Conservation (phyloP, 2,888 invertebrate genomes). For the Cyclophora punctaria region DNA sequence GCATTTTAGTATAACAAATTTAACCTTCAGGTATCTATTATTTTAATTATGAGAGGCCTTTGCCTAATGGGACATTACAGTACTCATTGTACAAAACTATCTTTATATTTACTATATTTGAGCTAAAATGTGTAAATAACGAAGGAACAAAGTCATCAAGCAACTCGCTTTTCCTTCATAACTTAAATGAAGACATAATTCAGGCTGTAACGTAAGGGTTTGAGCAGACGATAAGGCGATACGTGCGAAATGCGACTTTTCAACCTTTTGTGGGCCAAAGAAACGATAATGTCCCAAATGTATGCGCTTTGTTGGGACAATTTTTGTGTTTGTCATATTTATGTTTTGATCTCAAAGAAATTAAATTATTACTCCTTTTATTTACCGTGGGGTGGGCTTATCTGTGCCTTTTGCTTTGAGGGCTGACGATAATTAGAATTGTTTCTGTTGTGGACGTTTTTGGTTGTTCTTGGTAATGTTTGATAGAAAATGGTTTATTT, state of each 20-base stretch:
- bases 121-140: too few relatives aligned
- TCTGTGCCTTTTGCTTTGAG: constrained; percentile 9
- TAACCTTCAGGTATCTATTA: too few relatives aligned
- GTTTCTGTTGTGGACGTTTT: too few relatives aligned
- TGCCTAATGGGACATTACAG: too few relatives aligned
- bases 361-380: constrained; percentile 15
- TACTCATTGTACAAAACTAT: too few relatives aligned
- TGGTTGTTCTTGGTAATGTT: too few relatives aligned
- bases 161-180: constrained; percentile 20
- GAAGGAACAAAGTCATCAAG: background rate
- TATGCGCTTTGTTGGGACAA: constrained; percentile 58
- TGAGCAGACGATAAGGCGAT: constrained; percentile 62
- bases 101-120: too few relatives aligned
- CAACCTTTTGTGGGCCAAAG: constrained; percentile 67
- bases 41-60: too few relatives aligned
- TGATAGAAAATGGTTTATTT: too few relatives aligned
- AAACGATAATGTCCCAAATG: constrained; percentile 64
- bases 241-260: constrained; percentile 70
- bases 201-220: constrained; percentile 63
- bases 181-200: constrained; percentile 31
- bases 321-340: constrained; percentile 60
- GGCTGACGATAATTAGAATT: too few relatives aligned
- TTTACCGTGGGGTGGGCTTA: constrained; percentile 12
- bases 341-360: constrained; percentile 39
- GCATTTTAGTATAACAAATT: too few relatives aligned